A percentile compares a stretch with the other conserved stretches of the same genome.
Conservation (phyloP, 2,888 invertebrate genomes). For the Drosophila phalerata region DNA sequence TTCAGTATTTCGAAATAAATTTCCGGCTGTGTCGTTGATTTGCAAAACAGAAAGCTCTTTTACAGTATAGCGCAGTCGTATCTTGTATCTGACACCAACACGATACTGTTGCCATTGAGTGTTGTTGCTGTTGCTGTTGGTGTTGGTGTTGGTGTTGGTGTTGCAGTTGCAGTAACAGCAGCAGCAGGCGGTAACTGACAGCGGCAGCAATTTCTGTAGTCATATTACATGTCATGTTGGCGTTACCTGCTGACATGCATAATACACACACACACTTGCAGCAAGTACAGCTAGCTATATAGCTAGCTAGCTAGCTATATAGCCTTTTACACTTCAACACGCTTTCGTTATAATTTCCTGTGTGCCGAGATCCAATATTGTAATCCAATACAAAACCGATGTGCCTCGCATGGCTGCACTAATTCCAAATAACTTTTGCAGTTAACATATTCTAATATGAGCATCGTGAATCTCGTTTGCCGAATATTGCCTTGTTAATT, state of each 20-base stretch:
- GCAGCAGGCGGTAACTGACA: constrained; percentile 24
- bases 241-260: constrained; percentile 34
- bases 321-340: constrained; percentile 74
- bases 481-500: constrained; percentile 55
- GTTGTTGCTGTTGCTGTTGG: background rate
- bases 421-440: constrained; percentile 49
- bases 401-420: constrained; percentile 22
- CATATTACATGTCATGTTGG: constrained; percentile 73
- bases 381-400: constrained; percentile 45
- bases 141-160: background rate
- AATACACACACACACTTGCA: constrained; percentile 24
- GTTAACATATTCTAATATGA: constrained; percentile 39
- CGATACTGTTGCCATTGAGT: constrained; percentile 46
- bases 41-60: constrained; percentile 46
- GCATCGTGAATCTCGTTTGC: constrained; percentile 15
- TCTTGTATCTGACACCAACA: constrained; percentile 66
- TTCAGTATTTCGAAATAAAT: constrained; percentile 77
- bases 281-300: background rate
- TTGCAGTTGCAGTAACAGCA: background rate
- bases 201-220: constrained; percentile 59
- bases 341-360: constrained; percentile 77
- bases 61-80: constrained; percentile 27
- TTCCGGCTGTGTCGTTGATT: constrained; percentile 77
- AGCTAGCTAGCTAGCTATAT: constrained; percentile 55
- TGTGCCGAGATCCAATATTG: constrained; percentile 33